Evolutionary conservation across 2,888 invertebrate species (phyloP), one percentile per base, ranked within the genome.

Genomic region (Halictus ligatus): DNA sequence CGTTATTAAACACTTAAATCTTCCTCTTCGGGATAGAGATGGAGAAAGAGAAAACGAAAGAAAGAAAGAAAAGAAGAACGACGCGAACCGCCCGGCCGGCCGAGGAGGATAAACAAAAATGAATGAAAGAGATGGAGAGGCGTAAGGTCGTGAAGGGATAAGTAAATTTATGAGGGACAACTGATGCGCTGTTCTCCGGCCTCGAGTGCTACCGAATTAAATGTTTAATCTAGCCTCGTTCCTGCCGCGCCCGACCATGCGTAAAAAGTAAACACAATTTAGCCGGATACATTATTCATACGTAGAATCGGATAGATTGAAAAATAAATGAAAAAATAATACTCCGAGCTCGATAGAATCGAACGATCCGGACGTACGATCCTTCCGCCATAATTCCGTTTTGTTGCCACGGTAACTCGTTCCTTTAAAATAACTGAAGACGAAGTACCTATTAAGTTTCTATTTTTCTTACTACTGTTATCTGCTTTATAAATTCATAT

Each of bases 1-100:
- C 89, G 89, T 93, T 93, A 93, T 93, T 93, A 92, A 94, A 92
- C 90, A 91, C 91, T 93, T 92, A 92, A 94, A 94, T 92, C 91
- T 92, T 91, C 82, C 88, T 81, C 85, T 86, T 80, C 89, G 90
- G 85, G 21, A 90, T 89, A 46, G 84, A 80, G 64, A 64, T n/a
- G 54, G 21, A 54, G 54, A 54, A 5, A 15, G 58, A 58, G 2
- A 10, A 10, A n/a, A n/a, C n/a, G 2, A 10, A 10, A n/a, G 10
- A 58, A 13, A 15, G 6, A 29, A 15, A 29, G 35, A 64, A 82
- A 75, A 81, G 75, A 81, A 77, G 64, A 74, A 67, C 64, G 25
- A 50, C 25, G 67, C 35, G 50, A 74, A 64, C 64, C 58, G 77
- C 50, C 40, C 40, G 73, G 71, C 21, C 71, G 43, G 69, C 50